Base-by-base conservation (phyloP, 2,888 invertebrate species). In the Axea sp. region DNA sequence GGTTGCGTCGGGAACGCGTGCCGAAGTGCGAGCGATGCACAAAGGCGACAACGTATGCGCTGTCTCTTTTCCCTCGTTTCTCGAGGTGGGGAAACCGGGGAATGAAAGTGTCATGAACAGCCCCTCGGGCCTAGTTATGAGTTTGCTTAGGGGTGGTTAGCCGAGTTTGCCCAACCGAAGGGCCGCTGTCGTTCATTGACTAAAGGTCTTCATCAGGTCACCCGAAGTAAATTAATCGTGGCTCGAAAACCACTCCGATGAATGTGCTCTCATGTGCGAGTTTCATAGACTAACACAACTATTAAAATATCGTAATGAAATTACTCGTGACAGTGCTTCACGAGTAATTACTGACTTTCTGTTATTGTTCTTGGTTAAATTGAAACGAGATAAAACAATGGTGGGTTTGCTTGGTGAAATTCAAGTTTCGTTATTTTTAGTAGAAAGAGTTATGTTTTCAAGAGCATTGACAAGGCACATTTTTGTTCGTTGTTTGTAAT, bases 71-170 rank as follows among this genome's bases (percentile, higher is more conserved):
- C 15, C n/a, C 30, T 3, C 17, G 22, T 39, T 65, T 41, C 62
- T 53, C 78, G 80, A 83, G 83, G 82, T 80, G 82, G 79, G 80
- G 80, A 81, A 79, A 80, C 76, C 76, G 76, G 82, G 85, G 83
- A 84, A 86, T 84, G 84, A 84, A 85, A 82, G 84, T 86, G 86
- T 86, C 86, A 86, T 81, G 80, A 85, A 75, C 86, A 86, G 86
- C 83, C 84, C 83, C 83, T 72, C 76, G 82, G 82, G 84, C 83
- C 84, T 84, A 86, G 85, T 86, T 86, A 86, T 84, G 84, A 85
- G 84, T 84, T 84, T 80, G 80, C 82, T 81, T 41, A 68, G 62
- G 73, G 73, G 73, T 59, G 73, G 68, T 59, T 59, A 68, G 51
- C 62, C 68, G 49, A 49, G 62, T 55, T 62, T 39, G 47, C 62